Base-by-base conservation (phyloP, 2,888 invertebrate species). In the Ptilodon capucinus region DNA sequence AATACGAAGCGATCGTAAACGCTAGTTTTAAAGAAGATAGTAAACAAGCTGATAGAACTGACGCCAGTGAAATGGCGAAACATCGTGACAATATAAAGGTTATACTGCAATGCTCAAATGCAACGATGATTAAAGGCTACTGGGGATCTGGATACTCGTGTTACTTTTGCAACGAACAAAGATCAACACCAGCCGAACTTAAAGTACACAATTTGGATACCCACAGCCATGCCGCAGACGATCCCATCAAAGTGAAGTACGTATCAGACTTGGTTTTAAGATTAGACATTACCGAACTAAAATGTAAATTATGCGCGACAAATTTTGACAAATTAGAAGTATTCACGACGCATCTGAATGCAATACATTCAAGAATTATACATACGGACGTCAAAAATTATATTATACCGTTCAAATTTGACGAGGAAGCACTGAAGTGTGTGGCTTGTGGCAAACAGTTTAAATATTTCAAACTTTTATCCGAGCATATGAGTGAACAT, bases 401-500 rank as follows among this genome's bases (percentile, higher is more conserved):
- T 23, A 79, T 86, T 5, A 59, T 86, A 0, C 86, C 86, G 0
- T 86, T 81, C 34, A 81, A 76, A 49, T 85, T 87, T 9, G 68
- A 78, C 0, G 54, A 51, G 0, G 69, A 78, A 4, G 45, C 42
- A 0, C 52, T 84, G 0, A 54, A 63, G 7, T 86, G 86, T 11
- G 71, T 65, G 0, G 65, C 73, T 2, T 88, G 88, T 45, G 44
- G 53, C 0, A 68, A 71, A 16, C 52, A 61, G 9, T 86, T 76
- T 18, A 70, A 68, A 13, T 71, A 57, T 44, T 84, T 85, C 46
- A 84, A 83, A 48, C 57, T 70, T 0, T 42, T 87, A 0, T 70
- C 75, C 0, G 79, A 79, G 8, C 87, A 88, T 19, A 84, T 86
- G 83, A 77, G 76, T 4, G 71, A 71, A 0, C 87, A 88, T 51